phyloP scores from a whole-genome alignment of 1,140 invertebrate species.

The Papilio xuthus region DNA sequence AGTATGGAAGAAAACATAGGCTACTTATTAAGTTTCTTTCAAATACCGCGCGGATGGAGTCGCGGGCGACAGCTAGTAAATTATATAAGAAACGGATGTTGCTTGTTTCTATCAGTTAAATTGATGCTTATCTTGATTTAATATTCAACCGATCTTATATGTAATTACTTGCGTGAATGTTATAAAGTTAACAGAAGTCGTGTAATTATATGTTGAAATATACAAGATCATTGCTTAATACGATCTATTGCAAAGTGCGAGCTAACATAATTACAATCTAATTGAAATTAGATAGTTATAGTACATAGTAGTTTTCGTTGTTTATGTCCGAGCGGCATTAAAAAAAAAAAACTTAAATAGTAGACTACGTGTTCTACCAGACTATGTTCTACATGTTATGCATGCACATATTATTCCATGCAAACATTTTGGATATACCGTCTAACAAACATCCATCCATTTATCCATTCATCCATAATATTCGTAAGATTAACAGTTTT shows the following conservation, averaged over 20 bases:
- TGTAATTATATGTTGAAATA: not conserved
- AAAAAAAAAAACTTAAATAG: too few relatives aligned
- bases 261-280: not conserved
- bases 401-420: too few relatives aligned
- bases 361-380: too few relatives aligned
- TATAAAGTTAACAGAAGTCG: not conserved
- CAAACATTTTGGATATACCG: too few relatives aligned
- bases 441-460: too few relatives aligned
- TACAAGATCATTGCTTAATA: not conserved
- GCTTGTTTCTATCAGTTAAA: not conserved
- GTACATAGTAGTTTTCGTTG: not conserved
- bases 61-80: not conserved
- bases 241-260: not conserved
- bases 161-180: not conserved
- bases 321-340: too few relatives aligned
- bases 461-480: too few relatives aligned
- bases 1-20: too few relatives aligned
- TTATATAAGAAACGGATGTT: not conserved
- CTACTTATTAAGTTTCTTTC: too few relatives aligned
- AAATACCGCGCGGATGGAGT: too few relatives aligned
- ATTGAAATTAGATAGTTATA: not conserved
- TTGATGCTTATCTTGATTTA: not conserved
- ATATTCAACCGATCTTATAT: not conserved
- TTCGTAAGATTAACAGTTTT: not conserved
- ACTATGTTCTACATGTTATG: too few relatives aligned